Base-by-base conservation (phyloP, 2,888 invertebrate genomes). In the Euproctis similis region DNA sequence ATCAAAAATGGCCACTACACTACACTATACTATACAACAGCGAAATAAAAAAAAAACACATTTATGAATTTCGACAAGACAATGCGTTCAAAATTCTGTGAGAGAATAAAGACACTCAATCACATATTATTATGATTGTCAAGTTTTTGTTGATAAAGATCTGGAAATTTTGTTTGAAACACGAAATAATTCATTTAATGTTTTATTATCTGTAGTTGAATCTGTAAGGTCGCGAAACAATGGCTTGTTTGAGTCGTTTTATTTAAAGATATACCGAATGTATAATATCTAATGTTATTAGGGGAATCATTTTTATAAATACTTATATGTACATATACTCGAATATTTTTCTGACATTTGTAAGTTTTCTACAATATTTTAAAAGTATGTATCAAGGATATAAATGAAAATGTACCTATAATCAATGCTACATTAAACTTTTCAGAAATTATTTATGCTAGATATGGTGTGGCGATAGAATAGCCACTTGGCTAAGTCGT, bases 211-310 rank as follows among this genome's bases (percentile, higher is more conserved):
- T 29, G 31, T 11, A 32, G 46, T 33, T 25, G 27, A n/a, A 48
- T 50, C 51, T 35, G 3, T 36, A 37, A 50, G 48, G 48, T 48
- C 46, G 33, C 21, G 8, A 32, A 34, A 48, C 48, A 50, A 48
- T 48, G 28, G 43, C 19, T 34, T 34, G 36, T 23, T 31, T 16
- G 28, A 34, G 21, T 24, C 6, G 22, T 35, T 47, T 26, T 21
- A 19, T 21, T 4, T 10, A 16, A 34, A 27, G 36, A 46, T 31
- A 36, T 38, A 38, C 42, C 4, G 30, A 6, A 12, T n/a, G n/a
- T n/a, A 19, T 19, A 19, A 8, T 19, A 19, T 19, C n/a, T 19
- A 5, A 19, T 19, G n/a, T 19, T 4, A 8, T 19, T 19, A 19
- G 19, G 17, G 2, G 17, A 17, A 17, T 8, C 4, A 17, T 8